Base-by-base conservation (phyloP, 2,113 vertebrate genomes). In the Triplophysa siluroides region DNA sequence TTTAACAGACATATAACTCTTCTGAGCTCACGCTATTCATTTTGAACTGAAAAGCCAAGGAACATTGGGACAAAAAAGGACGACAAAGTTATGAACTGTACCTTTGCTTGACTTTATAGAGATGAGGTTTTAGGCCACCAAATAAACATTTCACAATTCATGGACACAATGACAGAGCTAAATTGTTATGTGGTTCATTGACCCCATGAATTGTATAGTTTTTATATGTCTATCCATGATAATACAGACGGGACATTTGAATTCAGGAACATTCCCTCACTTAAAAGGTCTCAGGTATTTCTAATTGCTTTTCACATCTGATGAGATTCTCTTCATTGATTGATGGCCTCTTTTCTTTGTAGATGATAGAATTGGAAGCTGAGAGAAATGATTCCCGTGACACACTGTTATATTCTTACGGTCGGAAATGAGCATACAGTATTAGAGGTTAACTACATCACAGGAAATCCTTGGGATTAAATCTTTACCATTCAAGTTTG, bases 291-390 rank as follows among this genome's bases (percentile, higher is more conserved):
- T n/a, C 41, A 47, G 18, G 43, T 68, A 56, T 58, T 61, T 69
- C 52, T 78, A 81, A 78, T 84, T 84, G 78, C 75, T 80, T 73
- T 73, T 81, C 75, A 74, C 60, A 62, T 81, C 62, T 81, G 78
- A 81, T 84, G 76, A 78, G 74, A 78, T 84, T 81, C 67, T 60
- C 73, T 50, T 45, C 74, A 78, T 54, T 83, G 82, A 83, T 78
- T 80, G 70, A 80, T 50, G 71, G 70, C 52, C 12, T 41, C 23
- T 73, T 67, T 78, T 78, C 66, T 81, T 78, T 74, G 61, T 26
- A 23, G 62, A 54, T 68, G 62, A 78, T 78, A 63, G 5, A 47
- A 29, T 62, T 47, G 61, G 71, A 74, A n/a, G 54, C 56, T 61
- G 66, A 75, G 52, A 76, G 82, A 83, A 76, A 65, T 60, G 8